Base-by-base conservation (phyloP, 2,888 invertebrate genomes). In the Metellina segmentata region DNA sequence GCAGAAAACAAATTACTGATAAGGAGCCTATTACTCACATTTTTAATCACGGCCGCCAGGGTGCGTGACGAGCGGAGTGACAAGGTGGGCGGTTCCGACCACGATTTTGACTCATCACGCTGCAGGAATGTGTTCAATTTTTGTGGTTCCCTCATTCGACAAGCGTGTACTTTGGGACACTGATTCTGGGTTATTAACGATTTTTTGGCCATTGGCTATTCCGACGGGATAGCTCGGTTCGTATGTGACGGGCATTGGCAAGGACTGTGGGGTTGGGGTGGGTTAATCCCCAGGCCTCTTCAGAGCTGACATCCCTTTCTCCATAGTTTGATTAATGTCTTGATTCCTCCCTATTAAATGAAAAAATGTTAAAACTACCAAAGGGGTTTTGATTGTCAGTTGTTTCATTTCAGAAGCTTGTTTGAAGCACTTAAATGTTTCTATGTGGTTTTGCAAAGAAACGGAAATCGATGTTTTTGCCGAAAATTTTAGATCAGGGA, bases 71-170 rank as follows among this genome's bases (percentile, higher is more conserved):
- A 19, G 34, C 34, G 79, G 53, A 81, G 88, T 88, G 81, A 81
- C 88, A 88, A 19, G 70, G 74, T 51, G 61, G 88, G 85, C 72
- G 81, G 88, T 20, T 11, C 61, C 34, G 74, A 81, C 81, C 88
- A 81, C 88, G 81, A 88, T 79, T 88, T 51, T 87, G 87, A 87
- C 87, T 87, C 87, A 87, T 87, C 87, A 87, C 79, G 87, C 52
- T 48, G n/a, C 20, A 87, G 53, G 87, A 87, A 87, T 87, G 87
- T 87, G 87, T 87, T 79, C 87, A 87, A 87, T 87, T 87, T 86
- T 87, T 87, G 70, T 16, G 74, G 81, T 81, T 88, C 51, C 81
- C 61, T 53, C 81, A 61, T 52, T 81, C 81, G 74, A 81, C 88
- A 74, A 52, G 51, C 81, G 61, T 88, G 74, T 34, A 81, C 87